phyloP scores from a whole-genome alignment of 2,797 vertebrate genomes.

The Malurus splendens region DNA sequence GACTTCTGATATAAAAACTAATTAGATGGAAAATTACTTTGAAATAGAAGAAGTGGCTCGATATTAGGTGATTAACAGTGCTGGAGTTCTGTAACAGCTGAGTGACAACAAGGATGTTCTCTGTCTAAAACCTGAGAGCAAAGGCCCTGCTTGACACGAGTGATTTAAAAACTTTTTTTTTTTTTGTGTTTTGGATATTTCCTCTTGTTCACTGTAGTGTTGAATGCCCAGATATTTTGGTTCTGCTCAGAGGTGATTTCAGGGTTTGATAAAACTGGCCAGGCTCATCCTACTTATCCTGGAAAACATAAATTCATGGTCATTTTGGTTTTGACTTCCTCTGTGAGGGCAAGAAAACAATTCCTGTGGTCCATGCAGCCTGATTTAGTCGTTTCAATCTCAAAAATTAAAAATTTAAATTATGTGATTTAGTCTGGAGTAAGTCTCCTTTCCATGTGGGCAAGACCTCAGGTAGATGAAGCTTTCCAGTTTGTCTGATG shows the following conservation, averaged over 20 bases:
- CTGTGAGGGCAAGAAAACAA: background rate
- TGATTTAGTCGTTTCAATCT: background rate
- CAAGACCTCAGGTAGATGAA: background rate
- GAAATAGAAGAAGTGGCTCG: conserved; percentile 22
- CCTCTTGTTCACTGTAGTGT: background rate
- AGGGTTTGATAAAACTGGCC: background rate
- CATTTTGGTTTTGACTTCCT: background rate
- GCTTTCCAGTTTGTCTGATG: background rate
- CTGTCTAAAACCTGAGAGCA: conserved; percentile 7
- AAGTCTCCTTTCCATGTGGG: background rate
- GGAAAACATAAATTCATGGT: fast-evolving
- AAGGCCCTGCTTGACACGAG: background rate
- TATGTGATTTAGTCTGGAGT: background rate
- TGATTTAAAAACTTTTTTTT: background rate
- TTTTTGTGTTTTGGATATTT: background rate
- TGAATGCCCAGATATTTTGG: background rate
- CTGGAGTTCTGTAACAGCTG: conserved; percentile 40
- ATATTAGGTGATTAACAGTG: conserved; percentile 45
- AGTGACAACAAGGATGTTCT: conserved; percentile 15
- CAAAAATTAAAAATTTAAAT: background rate
- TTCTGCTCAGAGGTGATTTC: background rate
- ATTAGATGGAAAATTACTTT: conserved; percentile 67
- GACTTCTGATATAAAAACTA: conserved; percentile 61
- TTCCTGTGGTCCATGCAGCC: background rate
- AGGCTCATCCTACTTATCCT: background rate